Evolutionary conservation across 64 coral and sea anemone species (phyloP).

Genomic region (Montipora efflorescens): DNA sequence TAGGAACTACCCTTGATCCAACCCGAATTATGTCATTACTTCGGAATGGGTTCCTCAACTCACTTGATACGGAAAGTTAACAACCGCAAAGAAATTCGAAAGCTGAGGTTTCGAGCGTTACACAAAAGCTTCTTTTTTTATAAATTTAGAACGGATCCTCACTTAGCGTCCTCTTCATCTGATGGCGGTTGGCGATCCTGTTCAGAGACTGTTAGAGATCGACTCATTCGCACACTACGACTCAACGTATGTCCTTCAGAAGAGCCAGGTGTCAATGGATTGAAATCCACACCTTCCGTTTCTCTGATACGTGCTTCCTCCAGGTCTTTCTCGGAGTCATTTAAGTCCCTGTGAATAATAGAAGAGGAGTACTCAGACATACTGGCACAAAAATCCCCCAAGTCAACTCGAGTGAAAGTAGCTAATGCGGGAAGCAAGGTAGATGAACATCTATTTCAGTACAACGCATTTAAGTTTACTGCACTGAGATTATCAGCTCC

Average conservation of each 20-base stretch:
- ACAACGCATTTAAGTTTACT: too few relatives aligned
- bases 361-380: too few relatives aligned
- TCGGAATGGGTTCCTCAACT: too few relatives aligned
- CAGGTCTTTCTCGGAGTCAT: not conserved
- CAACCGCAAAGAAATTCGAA: not conserved
- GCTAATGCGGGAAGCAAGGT: too few relatives aligned
- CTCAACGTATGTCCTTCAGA: conserved; percentile 33
- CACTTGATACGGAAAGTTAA: too few relatives aligned
- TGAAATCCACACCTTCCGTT: conserved; percentile 32
- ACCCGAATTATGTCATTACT: too few relatives aligned
- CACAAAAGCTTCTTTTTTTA: too few relatives aligned
- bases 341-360: not conserved
- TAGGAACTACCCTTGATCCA: too few relatives aligned
- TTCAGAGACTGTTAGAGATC: conserved; percentile 42
- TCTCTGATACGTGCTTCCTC: conserved; percentile 30
- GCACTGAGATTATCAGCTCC: too few relatives aligned
- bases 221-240: conserved; percentile 26
- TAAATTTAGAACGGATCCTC: too few relatives aligned
- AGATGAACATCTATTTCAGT: too few relatives aligned
- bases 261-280: not conserved
- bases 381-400: not conserved
- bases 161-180: conserved; percentile 53
- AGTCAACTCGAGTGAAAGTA: not conserved
- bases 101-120: too few relatives aligned
- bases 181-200: not conserved